Conservation (phyloP, 2,888 invertebrate species). For the Chrysotoxum bicinctum region DNA sequence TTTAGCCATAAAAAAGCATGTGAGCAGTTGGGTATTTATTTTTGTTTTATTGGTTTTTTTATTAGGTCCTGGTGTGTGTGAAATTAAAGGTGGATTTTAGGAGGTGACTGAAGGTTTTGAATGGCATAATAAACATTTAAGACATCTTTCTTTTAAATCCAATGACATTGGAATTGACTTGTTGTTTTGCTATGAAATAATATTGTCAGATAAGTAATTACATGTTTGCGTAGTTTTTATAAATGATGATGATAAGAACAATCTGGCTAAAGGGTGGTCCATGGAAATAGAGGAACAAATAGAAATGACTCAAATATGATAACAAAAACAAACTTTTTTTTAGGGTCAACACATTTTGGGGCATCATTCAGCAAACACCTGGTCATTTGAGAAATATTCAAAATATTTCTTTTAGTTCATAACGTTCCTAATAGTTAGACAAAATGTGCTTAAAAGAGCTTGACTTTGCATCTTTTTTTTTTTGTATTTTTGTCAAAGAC, state of each 20-base stretch:
- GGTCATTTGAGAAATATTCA: too few relatives aligned
- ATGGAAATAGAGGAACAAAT: too few relatives aligned
- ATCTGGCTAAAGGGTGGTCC: not conserved
- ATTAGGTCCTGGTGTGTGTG: not conserved
- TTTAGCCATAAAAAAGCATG: constrained; percentile 29
- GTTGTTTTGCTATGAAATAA: not conserved
- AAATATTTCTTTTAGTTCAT: too few relatives aligned
- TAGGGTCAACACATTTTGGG: too few relatives aligned
- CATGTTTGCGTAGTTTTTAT: not conserved
- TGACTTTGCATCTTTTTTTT: too few relatives aligned
- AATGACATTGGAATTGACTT: not conserved
- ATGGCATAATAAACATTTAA: constrained; percentile 2
- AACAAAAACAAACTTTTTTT: too few relatives aligned
- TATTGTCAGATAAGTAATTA: not conserved
- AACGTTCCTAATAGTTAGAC: too few relatives aligned
- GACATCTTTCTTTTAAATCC: not conserved
- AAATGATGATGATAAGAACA: not conserved
- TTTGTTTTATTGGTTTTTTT: not conserved
- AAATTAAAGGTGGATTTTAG: constrained; percentile 2
- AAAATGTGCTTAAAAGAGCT: too few relatives aligned
- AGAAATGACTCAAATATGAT: too few relatives aligned
- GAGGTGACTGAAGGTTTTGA: not conserved
- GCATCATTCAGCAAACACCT: too few relatives aligned
- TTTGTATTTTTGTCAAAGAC: too few relatives aligned
- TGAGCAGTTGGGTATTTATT: not conserved